Base-by-base conservation (phyloP, 2,888 invertebrate genomes). In the Euphydryas editha region DNA sequence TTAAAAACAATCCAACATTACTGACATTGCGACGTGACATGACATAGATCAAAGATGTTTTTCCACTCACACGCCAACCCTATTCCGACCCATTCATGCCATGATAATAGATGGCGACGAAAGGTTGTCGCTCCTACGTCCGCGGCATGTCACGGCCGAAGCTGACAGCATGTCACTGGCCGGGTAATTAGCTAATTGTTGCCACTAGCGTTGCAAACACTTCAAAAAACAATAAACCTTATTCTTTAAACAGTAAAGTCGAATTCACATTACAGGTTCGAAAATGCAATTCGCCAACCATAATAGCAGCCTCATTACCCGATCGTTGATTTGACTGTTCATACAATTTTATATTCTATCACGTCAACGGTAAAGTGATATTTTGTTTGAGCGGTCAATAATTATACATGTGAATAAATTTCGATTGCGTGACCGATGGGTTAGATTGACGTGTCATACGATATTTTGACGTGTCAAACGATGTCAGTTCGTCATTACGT, bases 181-280 rank as follows among this genome's bases (percentile, higher is more conserved):
- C 76, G 75, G 76, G 80, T 87, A 87, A 88, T 88, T 87, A 86
- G 85, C 87, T 88, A 87, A 88, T 88, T 87, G 86, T 82, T 75
- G 76, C 76, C 75, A 67, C 65, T 66, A 68, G 62, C 62, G 21
- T 44, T 59, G 54, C 36, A 46, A 47, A 30, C 49, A 24, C 20
- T 60, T 51, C 47, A 39, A 58, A 44, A 24, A n/a, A 66, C 24
- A 62, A 36, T 37, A 13, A 69, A 67, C 65, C 66, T 59, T 69
- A 68, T 59, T 1, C 15, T 10, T 6, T 36, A 15, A 13, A 0
- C 5, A 7, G 11, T 57, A 59, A 58, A 60, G 67, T 62, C 54
- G 15, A 54, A 44, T 51, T 46, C 69, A n/a, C 47, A 15, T 46
- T 57, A 47, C 2, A 30, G 21, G 15, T 10, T 10, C 0, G 57